Base-by-base conservation (phyloP, 2,113 vertebrate genomes). In the Pantherophis guttatus region DNA sequence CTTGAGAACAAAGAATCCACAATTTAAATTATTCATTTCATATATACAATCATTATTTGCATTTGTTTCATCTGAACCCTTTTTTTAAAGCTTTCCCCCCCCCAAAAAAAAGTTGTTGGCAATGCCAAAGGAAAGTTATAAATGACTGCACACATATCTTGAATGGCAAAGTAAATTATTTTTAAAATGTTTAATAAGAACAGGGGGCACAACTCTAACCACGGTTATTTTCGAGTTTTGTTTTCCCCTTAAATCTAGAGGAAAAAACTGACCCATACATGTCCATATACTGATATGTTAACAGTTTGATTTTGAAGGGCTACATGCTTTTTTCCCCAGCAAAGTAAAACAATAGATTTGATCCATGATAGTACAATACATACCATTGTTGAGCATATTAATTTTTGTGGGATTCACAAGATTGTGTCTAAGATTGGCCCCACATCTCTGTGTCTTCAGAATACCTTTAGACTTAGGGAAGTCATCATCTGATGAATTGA, bases 91-190 rank as follows among this genome's bases (percentile, higher is more conserved):
- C 81, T 44, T 29, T 11, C n/a, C n/a, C n/a, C n/a, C n/a, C n/a
- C n/a, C n/a, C 53, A 50, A 26, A 50, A 21, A 50, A 59, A n/a
- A 44, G 44, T 17, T 92, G 52, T 17, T 23, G 44, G 11, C 13
- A 53, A 70, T 26, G 29, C 15, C 62, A 23, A 88, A 92, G 33
- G 29, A n/a, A 39, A 23, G 70, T 39, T 57, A 92, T 11, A 33
- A 13, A 75, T 52, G 2, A 17, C n/a, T 90, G 44, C 59, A 0
- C 0, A 21, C 26, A n/a, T 52, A 89, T 0, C 0, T 91, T 39
- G 85, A 75, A 59, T 5, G 53, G n/a, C 70, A 81, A n/a, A n/a
- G 65, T 54, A 52, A 48, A 26, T 26, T 13, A 65, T 39, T 89
- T 94, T 91, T 65, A 90, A 89, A 94, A 94, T 88, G 7, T 92